These are phyloP conservation scores for Mola mola DNA, from an alignment of 2,113 vertebrate genomes.

Conservation along the genomic window DNA sequence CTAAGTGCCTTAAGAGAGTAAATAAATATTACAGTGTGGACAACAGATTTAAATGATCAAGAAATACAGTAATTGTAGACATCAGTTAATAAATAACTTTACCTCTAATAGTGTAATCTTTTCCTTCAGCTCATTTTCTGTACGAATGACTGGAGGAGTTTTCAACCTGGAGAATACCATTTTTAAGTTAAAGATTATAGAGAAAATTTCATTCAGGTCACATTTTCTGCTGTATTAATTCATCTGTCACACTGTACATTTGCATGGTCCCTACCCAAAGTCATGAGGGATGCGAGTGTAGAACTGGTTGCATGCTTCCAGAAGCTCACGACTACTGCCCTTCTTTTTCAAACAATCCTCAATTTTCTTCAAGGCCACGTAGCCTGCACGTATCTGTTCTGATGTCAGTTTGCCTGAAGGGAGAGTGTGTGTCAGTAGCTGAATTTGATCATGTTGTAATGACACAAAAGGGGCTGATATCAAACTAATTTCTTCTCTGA, in stretches of 20 bases:
- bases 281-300: constrained; percentile 93
- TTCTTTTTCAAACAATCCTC: constrained; percentile 86
- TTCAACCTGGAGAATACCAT: constrained; percentile 75
- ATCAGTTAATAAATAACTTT: constrained; percentile 14
- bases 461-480: too few relatives aligned
- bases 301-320: constrained; percentile 92
- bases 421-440: too few relatives aligned
- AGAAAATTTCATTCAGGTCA: not conserved
- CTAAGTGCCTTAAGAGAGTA: constrained; percentile 80
- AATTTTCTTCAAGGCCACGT: constrained; percentile 85
- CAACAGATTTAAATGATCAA: too few relatives aligned
- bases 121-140: constrained; percentile 86
- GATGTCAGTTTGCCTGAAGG: constrained; percentile 87
- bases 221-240: not conserved
- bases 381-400: constrained; percentile 89
- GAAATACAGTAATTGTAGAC: not conserved
- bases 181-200: not conserved
- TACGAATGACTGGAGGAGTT: constrained; percentile 86
- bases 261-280: constrained; percentile 82
- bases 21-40: not conserved
- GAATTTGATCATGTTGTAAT: not conserved
- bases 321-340: constrained; percentile 69
- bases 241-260: not conserved
- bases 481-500: too few relatives aligned
- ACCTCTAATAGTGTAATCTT: constrained; percentile 90